phyloP scores from a whole-genome alignment of 2,797 vertebrate genomes.

The Peromyscus nudipes region DNA sequence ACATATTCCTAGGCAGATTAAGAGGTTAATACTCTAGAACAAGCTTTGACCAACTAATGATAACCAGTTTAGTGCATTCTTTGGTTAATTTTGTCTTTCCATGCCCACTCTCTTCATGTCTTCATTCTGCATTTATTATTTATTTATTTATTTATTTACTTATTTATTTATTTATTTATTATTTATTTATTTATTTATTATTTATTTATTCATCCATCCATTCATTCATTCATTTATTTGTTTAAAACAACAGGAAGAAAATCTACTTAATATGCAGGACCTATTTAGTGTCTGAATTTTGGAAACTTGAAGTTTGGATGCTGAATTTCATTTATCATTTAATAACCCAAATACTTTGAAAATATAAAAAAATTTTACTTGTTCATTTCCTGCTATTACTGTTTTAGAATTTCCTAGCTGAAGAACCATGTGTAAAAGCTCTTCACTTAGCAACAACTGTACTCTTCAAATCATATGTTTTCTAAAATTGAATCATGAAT shows the following conservation, averaged over 20 bases:
- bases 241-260: neutral
- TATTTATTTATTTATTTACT: neutral
- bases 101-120: neutral
- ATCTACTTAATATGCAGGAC: neutral
- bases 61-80: neutral
- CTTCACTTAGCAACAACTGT: neutral
- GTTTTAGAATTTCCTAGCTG: too few relatives aligned
- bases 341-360: neutral
- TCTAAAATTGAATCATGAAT: neutral
- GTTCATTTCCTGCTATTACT: neutral
- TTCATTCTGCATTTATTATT: neutral
- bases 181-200: neutral
- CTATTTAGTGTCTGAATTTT: neutral
- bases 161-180: neutral
- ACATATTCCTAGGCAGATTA: neutral
- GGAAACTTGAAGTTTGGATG: neutral
- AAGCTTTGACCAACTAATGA: neutral
- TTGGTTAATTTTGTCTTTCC: neutral
- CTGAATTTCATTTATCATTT: neutral
- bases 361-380: neutral
- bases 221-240: neutral
- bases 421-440: neutral
- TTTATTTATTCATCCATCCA: too few relatives aligned
- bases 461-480: neutral
- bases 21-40: neutral